Evolutionary conservation across 2,888 invertebrate genomes (phyloP).

Genomic region (Dexiosoma caninum): DNA sequence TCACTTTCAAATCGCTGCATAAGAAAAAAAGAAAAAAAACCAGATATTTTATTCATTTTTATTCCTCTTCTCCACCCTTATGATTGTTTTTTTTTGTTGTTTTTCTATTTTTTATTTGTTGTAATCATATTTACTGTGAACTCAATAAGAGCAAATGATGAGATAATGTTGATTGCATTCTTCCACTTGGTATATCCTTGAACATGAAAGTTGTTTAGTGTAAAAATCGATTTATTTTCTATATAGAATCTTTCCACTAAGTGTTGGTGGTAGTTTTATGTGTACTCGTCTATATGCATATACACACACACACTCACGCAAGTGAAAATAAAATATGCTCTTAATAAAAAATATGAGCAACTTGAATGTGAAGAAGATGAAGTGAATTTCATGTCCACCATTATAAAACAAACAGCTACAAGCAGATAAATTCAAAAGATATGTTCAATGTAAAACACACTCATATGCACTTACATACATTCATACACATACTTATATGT

Average conservation of each 20-base stretch:
- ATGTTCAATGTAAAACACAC: no score
- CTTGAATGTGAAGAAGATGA: slow-evolving; percentile 1
- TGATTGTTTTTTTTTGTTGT: no score
- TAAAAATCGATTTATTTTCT: slow-evolving; percentile 67
- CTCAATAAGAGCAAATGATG: slow-evolving; percentile 44
- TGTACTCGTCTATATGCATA: not conserved
- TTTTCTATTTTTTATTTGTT: no score
- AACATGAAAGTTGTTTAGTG: slow-evolving; percentile 65
- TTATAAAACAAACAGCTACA: not conserved
- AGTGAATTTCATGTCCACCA: no score
- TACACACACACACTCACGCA: not conserved
- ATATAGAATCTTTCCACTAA: slow-evolving; percentile 30
- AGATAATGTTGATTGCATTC: slow-evolving; percentile 63
- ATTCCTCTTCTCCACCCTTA: not conserved
- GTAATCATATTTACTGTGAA: slow-evolving; percentile 40
- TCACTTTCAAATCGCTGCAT: not conserved
- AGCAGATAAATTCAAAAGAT: not conserved
- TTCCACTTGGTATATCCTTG: slow-evolving; percentile 66
- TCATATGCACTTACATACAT: not conserved
- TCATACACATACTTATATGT: not conserved
- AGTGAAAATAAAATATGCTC: not conserved
- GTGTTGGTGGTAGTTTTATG: slow-evolving; percentile 15
- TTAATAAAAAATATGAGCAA: not conserved
- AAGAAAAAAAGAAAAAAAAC: no score
- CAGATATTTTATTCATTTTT: slow-evolving; percentile 2